phyloP scores from a whole-genome alignment of 2,113 vertebrate species.

The Panthera uncia region DNA sequence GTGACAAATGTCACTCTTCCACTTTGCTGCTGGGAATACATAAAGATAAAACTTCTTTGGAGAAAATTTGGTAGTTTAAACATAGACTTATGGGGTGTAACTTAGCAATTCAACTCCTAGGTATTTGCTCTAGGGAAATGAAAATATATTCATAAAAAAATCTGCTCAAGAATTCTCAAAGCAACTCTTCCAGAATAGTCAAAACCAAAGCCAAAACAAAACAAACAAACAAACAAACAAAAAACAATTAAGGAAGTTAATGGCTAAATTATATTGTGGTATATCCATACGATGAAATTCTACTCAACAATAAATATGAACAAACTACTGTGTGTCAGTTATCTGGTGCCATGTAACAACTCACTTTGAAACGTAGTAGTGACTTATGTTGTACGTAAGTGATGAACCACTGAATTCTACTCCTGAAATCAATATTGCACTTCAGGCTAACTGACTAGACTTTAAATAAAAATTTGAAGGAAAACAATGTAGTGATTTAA shows the following conservation, averaged over 20 bases:
- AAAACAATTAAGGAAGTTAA: neutral
- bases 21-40: neutral
- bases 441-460: too few species aligned
- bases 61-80: neutral
- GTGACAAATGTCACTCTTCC: neutral
- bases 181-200: neutral
- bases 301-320: neutral
- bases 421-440: too few species aligned
- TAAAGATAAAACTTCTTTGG: neutral
- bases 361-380: neutral
- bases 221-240: neutral
- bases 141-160: neutral
- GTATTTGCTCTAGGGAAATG: neutral
- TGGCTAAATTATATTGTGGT: neutral
- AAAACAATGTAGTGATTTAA: neutral
- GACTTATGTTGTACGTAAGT: neutral
- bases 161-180: neutral
- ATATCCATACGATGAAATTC: neutral
- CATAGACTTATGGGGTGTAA: neutral
- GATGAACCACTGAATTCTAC: too few species aligned
- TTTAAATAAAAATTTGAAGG: too few species aligned
- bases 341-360: neutral
- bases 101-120: neutral
- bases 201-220: neutral
- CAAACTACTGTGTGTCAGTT: neutral